Evolutionary conservation across 1,140 invertebrate genomes (phyloP).

Genomic region (Drosophila ficusphila): DNA sequence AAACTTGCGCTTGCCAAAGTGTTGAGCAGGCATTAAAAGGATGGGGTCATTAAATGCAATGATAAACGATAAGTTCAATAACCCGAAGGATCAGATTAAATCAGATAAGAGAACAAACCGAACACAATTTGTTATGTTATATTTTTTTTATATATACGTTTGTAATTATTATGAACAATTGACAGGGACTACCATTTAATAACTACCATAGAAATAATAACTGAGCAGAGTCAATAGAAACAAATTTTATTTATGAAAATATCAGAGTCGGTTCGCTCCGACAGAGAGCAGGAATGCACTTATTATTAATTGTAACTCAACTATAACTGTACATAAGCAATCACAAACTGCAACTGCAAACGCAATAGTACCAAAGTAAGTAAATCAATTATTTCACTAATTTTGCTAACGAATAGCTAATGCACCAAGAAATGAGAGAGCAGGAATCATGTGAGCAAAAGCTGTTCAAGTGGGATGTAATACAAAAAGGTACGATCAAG

Average conservation of each 20-base stretch:
- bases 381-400: slow-evolving; percentile 77
- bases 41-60: slow-evolving; percentile 20
- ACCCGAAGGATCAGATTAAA: slow-evolving; percentile 24
- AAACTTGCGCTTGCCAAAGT: slow-evolving; percentile 64
- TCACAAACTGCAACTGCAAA: slow-evolving; percentile 53
- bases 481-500: slow-evolving; percentile 19
- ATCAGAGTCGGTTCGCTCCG: slow-evolving; percentile 35
- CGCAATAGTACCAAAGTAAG: slow-evolving; percentile 78
- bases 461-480: slow-evolving; percentile 5
- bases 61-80: slow-evolving; percentile 41
- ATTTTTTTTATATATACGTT: slow-evolving; percentile 60
- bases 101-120: slow-evolving; percentile 32
- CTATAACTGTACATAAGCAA: slow-evolving; percentile 63
- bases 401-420: slow-evolving; percentile 34
- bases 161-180: slow-evolving; percentile 78
- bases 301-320: slow-evolving; percentile 61
- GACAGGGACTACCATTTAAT: slow-evolving; percentile 82
- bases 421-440: slow-evolving; percentile 18
- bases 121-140: slow-evolving; percentile 71
- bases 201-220: slow-evolving; percentile 69
- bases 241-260: slow-evolving; percentile 60
- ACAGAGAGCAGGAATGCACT: slow-evolving; percentile 36
- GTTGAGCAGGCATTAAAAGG: slow-evolving; percentile 24
- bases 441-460: background rate
- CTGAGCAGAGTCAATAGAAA: slow-evolving; percentile 69